These are phyloP conservation scores for Anguilla obscura DNA, from an alignment of 2,797 vertebrate species.

Conservation along the genomic window DNA sequence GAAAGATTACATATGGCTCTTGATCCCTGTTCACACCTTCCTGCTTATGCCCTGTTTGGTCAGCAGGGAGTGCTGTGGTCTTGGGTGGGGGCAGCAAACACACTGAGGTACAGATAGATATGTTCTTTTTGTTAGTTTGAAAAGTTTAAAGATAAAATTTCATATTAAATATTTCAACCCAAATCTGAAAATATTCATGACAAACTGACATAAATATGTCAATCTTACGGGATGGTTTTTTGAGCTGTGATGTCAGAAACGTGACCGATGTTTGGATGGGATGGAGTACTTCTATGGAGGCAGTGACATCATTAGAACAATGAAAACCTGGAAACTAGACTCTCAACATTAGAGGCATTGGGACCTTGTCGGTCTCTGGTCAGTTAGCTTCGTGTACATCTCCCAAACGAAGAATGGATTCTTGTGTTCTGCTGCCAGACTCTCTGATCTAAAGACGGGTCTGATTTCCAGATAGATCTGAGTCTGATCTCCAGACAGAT, in stretches of 20 bases:
- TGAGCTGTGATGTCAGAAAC: not conserved
- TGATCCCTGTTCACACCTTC: conserved; percentile 20
- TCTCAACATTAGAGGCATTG: not conserved
- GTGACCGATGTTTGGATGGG: not conserved
- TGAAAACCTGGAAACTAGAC: not conserved
- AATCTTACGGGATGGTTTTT: not conserved
- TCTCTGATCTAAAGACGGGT: not conserved
- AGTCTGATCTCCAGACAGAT: too few species aligned
- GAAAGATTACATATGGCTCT: conserved; percentile 20
- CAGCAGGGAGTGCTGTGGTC: conserved; percentile 18
- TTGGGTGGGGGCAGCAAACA: not conserved
- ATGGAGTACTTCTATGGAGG: not conserved
- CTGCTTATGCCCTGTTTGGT: conserved; percentile 60
- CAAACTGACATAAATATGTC: too few species aligned
- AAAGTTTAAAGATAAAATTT: conserved; percentile 11
- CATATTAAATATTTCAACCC: not conserved
- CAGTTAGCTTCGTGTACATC: not conserved
- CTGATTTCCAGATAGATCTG: too few species aligned
- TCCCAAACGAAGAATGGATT: not conserved
- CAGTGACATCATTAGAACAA: not conserved
- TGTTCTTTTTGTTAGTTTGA: not conserved
- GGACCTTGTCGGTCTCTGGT: not conserved
- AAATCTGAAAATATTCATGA: not conserved
- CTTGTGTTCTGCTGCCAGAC: not conserved
- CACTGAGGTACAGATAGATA: not conserved